phyloP scores from a whole-genome alignment of 2,888 invertebrate genomes.

The Teleiodes luculella region DNA sequence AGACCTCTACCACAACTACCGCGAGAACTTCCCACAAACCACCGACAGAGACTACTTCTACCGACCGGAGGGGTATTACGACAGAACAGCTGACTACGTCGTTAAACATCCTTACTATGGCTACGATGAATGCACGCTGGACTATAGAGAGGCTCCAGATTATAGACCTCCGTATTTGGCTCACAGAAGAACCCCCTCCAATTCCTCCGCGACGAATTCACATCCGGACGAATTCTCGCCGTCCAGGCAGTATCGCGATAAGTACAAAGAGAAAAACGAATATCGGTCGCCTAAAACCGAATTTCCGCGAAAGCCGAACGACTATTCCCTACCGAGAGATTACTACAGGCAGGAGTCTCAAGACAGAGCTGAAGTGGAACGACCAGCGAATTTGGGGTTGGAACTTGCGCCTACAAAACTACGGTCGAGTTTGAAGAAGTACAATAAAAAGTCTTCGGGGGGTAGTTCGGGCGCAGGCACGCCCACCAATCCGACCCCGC shows the following conservation, averaged over 20 bases:
- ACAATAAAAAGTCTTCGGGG: slow-evolving; percentile 77
- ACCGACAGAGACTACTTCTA: slow-evolving; percentile 60
- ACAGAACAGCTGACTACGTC: slow-evolving; percentile 67
- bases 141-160: slow-evolving; percentile 59
- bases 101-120: slow-evolving; percentile 62
- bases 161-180: slow-evolving; percentile 61
- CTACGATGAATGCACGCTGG: slow-evolving; percentile 64
- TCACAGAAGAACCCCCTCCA: slow-evolving; percentile 89
- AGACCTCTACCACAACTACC: slow-evolving; percentile 77
- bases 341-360: slow-evolving; percentile 60
- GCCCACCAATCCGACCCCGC: slow-evolving; percentile 91
- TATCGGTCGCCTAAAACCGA: slow-evolving; percentile 42
- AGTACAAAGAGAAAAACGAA: slow-evolving; percentile 40
- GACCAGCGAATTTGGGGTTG: slow-evolving; percentile 77
- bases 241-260: slow-evolving; percentile 51
- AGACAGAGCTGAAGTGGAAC: slow-evolving; percentile 46
- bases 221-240: slow-evolving; percentile 73
- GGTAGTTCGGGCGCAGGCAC: slow-evolving; percentile 83
- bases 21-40: slow-evolving; percentile 67
- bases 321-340: slow-evolving; percentile 62
- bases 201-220: slow-evolving; percentile 80
- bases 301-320: slow-evolving; percentile 56
- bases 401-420: slow-evolving; percentile 83
- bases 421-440: slow-evolving; percentile 88
- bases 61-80: slow-evolving; percentile 58